Base-by-base conservation (phyloP, 1,140 invertebrate genomes). In the Theocolax elegans region DNA sequence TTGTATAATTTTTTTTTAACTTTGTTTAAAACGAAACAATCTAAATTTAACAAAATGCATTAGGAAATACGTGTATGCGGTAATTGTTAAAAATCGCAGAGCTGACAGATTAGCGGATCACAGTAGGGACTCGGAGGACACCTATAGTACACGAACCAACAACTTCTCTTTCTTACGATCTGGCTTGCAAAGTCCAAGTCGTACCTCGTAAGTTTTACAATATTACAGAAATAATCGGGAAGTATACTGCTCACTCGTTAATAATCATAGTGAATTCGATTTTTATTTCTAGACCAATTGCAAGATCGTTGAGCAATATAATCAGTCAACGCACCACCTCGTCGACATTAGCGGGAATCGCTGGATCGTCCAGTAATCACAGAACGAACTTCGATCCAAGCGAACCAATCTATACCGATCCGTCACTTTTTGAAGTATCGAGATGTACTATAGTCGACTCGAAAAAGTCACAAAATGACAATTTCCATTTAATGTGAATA, bases 361-460 rank as follows among this genome's bases (percentile, higher is more conserved):
- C 82, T 12, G 83, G 83, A 59, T 72, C 80, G 21, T 71, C 80
- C 7, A 77, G 70, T 25, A 77, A 72, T 62, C 77, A 81, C 59
- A 76, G 82, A 72, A 77, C 70, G 21, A 83, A 78, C 60, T 81
- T 83, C 75, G 94, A 96, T 82, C 94, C 94, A 10, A 96, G 94
- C 77, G 95, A 96, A 81, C 95, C 95, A 2, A 96, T 97, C 72
- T 97, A 96, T 81, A 96, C 94, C 0, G 94, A 96, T 84, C 95
- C 94, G 0, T 95, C 94, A 1, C 85, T 96, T 10, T 96, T 97
- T 77, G 95, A 97, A 85, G 88, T 94, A 6, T 35, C 63, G 15
- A 23, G n/a, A n/a, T 42, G 40, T 10, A 19, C 49, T 2, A 13
- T 49, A 3, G 62, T 40, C 12, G 54, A 60, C 1, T 51, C 62